A percentile compares a stretch with the other conserved stretches of the same genome.
phyloP scores from a whole-genome alignment of 2,113 vertebrate species.

The Proteles cristata region DNA sequence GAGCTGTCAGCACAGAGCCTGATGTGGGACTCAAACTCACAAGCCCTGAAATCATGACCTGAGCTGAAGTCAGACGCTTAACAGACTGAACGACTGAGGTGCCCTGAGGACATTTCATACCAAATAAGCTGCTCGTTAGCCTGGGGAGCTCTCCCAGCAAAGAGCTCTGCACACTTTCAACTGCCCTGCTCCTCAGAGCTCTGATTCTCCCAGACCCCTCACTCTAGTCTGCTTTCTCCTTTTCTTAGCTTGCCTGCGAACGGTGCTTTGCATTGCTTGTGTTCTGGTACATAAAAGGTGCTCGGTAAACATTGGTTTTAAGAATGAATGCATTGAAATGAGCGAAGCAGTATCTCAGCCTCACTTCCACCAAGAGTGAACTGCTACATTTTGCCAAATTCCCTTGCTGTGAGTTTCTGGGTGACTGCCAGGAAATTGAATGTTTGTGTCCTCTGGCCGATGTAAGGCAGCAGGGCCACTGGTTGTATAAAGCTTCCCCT shows the following conservation, averaged over 20 bases:
- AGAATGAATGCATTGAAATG: background rate
- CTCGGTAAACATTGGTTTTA: background rate
- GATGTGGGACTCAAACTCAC: too few species aligned
- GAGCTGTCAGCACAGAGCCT: too few species aligned
- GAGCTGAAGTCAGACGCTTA: too few species aligned
- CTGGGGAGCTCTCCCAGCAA: too few species aligned
- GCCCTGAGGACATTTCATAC: too few species aligned
- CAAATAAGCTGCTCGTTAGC: background rate
- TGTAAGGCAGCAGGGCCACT: background rate
- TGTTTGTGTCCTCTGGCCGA: background rate
- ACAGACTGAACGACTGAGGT: background rate
- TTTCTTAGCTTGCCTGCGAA: background rate
- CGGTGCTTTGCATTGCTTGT: background rate
- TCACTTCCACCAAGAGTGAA: background rate
- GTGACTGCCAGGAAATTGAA: background rate
- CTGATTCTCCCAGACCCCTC: background rate
- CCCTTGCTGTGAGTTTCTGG: background rate
- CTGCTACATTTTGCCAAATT: background rate
- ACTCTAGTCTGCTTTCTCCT: background rate
- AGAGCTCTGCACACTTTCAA: background rate
- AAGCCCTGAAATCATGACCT: too few species aligned
- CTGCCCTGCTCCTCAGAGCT: background rate
- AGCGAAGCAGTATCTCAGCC: background rate
- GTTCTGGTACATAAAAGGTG: background rate
- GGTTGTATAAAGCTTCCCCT: background rate